Percentiles rank a stretch among this genome's conserved stretches.
These are phyloP conservation scores for Cynopterus sphinx DNA, from an alignment of 2,797 vertebrate species.

Conservation along the genomic window DNA sequence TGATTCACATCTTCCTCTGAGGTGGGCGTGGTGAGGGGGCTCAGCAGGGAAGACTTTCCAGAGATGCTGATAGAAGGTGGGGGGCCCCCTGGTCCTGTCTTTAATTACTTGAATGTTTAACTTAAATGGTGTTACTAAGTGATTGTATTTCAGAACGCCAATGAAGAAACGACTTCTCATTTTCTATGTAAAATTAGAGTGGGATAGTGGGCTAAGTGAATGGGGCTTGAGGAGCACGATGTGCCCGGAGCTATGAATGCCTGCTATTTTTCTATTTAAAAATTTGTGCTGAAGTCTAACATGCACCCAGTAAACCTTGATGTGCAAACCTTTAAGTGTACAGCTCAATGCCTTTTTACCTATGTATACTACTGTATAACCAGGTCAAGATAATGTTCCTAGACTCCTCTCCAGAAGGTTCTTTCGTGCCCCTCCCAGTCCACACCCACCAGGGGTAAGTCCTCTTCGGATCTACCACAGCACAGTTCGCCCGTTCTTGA, in stretches of 20 bases:
- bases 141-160: neutral
- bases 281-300: neutral
- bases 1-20: neutral
- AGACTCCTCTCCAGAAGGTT: neutral
- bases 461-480: neutral
- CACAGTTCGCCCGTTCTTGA: neutral
- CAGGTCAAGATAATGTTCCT: neutral
- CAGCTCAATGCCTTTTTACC: neutral
- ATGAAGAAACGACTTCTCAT: neutral
- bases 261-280: neutral
- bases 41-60: neutral
- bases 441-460: neutral
- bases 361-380: neutral
- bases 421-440: neutral
- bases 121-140: neutral
- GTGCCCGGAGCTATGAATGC: neutral
- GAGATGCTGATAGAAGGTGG: neutral
- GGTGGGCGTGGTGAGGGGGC: rapidly evolving
- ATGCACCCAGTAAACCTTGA: neutral
- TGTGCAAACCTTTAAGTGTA: neutral
- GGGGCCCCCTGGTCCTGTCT: neutral
- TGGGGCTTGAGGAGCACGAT: neutral
- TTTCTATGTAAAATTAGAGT: neutral
- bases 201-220: neutral
- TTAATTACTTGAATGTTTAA: slow-evolving; percentile 17